Evolutionary conservation across 2,888 invertebrate species (phyloP).

Genomic region (Drosophila barbarae): DNA sequence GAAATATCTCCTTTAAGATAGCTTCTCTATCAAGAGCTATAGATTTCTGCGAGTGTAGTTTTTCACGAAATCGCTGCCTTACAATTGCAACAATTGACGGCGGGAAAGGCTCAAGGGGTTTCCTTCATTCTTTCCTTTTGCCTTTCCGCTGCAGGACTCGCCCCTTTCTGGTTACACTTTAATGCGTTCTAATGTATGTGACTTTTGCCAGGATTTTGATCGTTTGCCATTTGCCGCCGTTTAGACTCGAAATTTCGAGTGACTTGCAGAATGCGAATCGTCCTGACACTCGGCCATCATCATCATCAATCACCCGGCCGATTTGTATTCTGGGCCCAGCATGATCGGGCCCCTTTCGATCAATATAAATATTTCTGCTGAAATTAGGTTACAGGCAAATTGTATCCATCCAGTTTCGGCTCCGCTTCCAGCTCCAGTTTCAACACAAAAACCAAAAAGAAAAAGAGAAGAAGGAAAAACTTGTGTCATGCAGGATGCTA

Average conservation of each 20-base stretch:
- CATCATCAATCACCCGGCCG: constrained; percentile 64
- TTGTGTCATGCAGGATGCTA: constrained; percentile 58
- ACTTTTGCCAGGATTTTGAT: constrained; percentile 69
- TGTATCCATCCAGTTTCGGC: constrained; percentile 34
- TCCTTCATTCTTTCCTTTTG: constrained; percentile 24
- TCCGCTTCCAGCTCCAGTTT: constrained; percentile 43
- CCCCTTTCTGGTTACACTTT: constrained; percentile 74
- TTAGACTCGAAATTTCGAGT: constrained; percentile 51
- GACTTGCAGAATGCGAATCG: constrained; percentile 62
- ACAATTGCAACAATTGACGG: constrained; percentile 46
- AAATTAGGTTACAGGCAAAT: constrained; percentile 73
- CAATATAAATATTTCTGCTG: constrained; percentile 71
- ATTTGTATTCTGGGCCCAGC: constrained; percentile 38
- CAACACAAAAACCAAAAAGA: constrained; percentile 2
- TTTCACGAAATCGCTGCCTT: constrained; percentile 34
- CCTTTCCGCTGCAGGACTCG: constrained; percentile 44
- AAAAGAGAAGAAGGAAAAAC: constrained; percentile 28
- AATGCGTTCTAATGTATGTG: constrained; percentile 77
- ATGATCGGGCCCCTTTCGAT: constrained; percentile 43
- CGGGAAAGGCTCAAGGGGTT: constrained; percentile 40
- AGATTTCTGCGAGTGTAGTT: constrained; percentile 14
- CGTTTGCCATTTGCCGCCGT: constrained; percentile 61
- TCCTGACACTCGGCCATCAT: constrained; percentile 64
- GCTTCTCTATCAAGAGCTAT: too few relatives aligned
- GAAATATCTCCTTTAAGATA: not conserved